A percentile compares a stretch with the other conserved stretches of the same genome.
Conservation (phyloP, 1,140 invertebrate species). For the Ooceraea biroi region DNA sequence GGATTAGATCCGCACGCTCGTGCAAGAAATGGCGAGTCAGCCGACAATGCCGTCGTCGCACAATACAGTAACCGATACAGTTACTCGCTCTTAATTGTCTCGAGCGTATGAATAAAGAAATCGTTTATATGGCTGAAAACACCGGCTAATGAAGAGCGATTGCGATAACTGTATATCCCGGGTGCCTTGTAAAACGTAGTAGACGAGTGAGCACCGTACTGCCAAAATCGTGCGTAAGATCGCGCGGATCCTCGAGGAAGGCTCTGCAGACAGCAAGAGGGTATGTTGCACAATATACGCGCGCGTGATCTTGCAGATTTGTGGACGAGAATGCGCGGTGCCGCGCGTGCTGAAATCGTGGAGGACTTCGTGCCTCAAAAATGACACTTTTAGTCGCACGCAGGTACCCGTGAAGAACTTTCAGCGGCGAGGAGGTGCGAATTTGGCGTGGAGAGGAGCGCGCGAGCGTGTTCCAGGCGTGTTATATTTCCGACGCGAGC, state of each 20-base stretch:
- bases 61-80: conserved; percentile 75
- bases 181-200: neutral
- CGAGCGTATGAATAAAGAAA: conserved; percentile 45
- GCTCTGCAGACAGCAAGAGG: too few species aligned
- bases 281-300: too few species aligned
- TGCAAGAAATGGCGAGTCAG: conserved; percentile 54
- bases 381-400: too few species aligned
- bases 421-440: too few species aligned
- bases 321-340: too few species aligned
- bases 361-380: too few species aligned
- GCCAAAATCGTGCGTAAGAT: neutral
- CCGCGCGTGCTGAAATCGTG: too few species aligned
- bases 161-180: conserved; percentile 34
- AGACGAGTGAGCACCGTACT: too few species aligned
- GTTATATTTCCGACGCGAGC: conserved; percentile 24
- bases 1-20: conserved; percentile 50
- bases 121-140: conserved; percentile 67
- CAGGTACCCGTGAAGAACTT: too few species aligned
- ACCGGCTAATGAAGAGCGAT: conserved; percentile 17
- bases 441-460: too few species aligned
- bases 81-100: conserved; percentile 71
- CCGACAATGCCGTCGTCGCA: conserved; percentile 66
- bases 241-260: too few species aligned
- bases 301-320: too few species aligned
- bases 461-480: neutral